These are phyloP conservation scores for Bombyx huttoni DNA, from an alignment of 2,888 invertebrate species.

Conservation along the genomic window DNA sequence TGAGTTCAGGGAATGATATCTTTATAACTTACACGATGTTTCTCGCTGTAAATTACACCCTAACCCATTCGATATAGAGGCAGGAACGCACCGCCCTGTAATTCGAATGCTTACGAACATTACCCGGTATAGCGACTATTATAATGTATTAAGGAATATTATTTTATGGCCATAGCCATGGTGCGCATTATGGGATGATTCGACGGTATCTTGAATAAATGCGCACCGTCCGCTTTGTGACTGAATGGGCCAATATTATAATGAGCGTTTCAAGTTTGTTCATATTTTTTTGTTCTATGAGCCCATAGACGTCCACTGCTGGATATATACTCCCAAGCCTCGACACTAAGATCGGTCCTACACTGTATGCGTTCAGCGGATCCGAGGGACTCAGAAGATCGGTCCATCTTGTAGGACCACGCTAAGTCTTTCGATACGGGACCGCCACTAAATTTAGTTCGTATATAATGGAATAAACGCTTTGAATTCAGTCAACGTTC, in stretches of 20 bases:
- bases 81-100: constrained; percentile 62
- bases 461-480: too few species aligned
- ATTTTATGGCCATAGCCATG: constrained; percentile 56
- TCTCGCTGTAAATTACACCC: constrained; percentile 18
- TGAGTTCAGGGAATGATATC: not conserved
- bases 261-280: not conserved
- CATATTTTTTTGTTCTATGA: too few species aligned
- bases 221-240: constrained; percentile 23
- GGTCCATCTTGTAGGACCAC: too few species aligned
- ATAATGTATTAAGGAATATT: constrained; percentile 72
- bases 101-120: constrained; percentile 69
- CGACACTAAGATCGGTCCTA: too few species aligned
- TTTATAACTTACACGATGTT: not conserved
- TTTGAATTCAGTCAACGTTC: too few species aligned
- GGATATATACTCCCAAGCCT: too few species aligned
- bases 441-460: too few species aligned
- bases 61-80: constrained; percentile 37
- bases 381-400: too few species aligned
- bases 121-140: constrained; percentile 66
- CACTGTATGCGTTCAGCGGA: too few species aligned
- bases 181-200: constrained; percentile 50
- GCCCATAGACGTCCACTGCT: too few species aligned
- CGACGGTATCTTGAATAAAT: constrained; percentile 47
- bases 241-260: not conserved
- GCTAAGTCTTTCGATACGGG: too few species aligned